Percentiles rank a stretch among this genome's conserved stretches.
Evolutionary conservation across 2,113 vertebrate genomes (phyloP).

Genomic region (Dendropsophus ebraccatus): DNA sequence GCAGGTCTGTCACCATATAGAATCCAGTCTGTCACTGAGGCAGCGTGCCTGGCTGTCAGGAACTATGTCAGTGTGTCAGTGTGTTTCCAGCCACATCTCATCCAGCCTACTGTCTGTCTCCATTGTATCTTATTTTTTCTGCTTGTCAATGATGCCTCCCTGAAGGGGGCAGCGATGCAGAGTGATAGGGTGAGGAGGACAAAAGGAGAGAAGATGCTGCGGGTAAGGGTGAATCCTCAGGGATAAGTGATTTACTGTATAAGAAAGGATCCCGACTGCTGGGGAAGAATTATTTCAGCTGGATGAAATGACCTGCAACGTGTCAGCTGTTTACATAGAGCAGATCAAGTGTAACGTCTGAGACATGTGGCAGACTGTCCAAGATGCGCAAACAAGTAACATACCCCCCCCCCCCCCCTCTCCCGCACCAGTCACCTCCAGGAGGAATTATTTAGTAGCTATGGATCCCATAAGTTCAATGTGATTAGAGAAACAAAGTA

Average conservation of each 20-base stretch:
- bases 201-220: slow-evolving; percentile 44
- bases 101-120: slow-evolving; percentile 47
- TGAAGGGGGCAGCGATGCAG: slow-evolving; percentile 48
- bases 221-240: slow-evolving; percentile 42
- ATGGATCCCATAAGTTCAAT: too few relatives aligned
- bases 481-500: too few relatives aligned
- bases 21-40: slow-evolving; percentile 38
- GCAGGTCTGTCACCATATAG: slow-evolving; percentile 52
- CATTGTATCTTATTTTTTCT: slow-evolving; percentile 52
- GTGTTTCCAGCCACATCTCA: slow-evolving; percentile 34
- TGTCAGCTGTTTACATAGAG: slow-evolving; percentile 54
- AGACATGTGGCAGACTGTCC: slow-evolving; percentile 30
- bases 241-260: slow-evolving; percentile 50
- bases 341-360: slow-evolving; percentile 39
- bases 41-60: slow-evolving; percentile 28
- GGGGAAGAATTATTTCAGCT: slow-evolving; percentile 31
- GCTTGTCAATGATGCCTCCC: slow-evolving; percentile 39
- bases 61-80: slow-evolving; percentile 54
- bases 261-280: slow-evolving; percentile 47
- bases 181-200: slow-evolving; percentile 46
- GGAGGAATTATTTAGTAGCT: slow-evolving; percentile 3
- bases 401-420: neutral
- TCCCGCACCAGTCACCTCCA: neutral
- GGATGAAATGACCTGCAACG: slow-evolving; percentile 53
- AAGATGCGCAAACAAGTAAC: slow-evolving; percentile 22